Evolutionary conservation across 64 coral and sea anemone genomes (phyloP), one percentile per base, ranked within the genome.

Genomic region (Porites lutea): DNA sequence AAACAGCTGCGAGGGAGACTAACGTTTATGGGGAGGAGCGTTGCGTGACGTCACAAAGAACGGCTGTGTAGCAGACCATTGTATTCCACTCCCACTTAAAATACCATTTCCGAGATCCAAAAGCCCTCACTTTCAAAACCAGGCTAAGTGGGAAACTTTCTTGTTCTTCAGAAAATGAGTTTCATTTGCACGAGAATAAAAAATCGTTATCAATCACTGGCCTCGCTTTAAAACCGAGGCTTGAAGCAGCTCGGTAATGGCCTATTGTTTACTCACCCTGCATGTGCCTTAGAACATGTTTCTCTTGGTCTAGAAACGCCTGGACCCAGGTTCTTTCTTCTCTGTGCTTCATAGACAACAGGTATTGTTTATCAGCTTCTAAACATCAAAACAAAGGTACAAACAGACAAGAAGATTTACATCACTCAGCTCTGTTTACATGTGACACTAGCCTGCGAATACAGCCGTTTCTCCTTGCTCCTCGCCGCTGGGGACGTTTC

Each of bases 341-440:
- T 75, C 94, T 89, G 59, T 99, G 94, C 50, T 99, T 99, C 89
- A 96, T 88, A 4, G 91, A 95, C 72, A 99, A 60, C 43, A 99
- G 58, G 11, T 94, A 92, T 84, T 99, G 97, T 22, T 90, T 99
- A 37, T 99, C 97, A 9, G 94, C 88, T 52, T 99, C 97, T 99
- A 52, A 21, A 37, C 49, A 57, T 5, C 48, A 67, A 43, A 21
- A 64, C 23, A 48, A 11, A 54, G 4, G 4, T 9, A 14, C 21
- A 16, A 21, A 13, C 20, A 37, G 21, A 18, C 27, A 37, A 37
- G 27, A 37, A 37, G 27, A 37, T 37, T 37, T 37, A 37, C 1
- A 37, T 37, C 27, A 37, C 27, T 48, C 12, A 43, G 19, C 83
- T 48, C 59, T 43, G 83, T 43, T 48, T 37, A 16, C 59, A 10